Percentiles rank a stretch among this genome's conserved stretches.
phyloP scores from a whole-genome alignment of 2,113 vertebrate species.

The Anarrhichthys ocellatus region DNA sequence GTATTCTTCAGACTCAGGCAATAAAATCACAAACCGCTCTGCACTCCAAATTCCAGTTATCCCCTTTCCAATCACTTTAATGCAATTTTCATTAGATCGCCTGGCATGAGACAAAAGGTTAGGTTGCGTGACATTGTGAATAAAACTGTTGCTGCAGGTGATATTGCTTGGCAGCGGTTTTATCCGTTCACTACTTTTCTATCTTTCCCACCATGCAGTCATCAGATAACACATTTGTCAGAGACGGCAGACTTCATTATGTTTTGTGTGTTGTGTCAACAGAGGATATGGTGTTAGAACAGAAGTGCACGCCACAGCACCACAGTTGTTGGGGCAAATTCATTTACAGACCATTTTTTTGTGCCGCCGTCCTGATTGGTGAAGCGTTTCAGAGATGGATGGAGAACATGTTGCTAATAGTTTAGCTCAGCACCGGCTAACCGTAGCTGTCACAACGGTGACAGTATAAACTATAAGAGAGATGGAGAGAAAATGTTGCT shows the following conservation, averaged over 20 bases:
- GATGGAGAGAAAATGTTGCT: no score
- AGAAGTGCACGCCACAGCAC: constrained; percentile 5
- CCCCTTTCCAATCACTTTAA: constrained; percentile 63
- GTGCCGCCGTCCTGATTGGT: not conserved
- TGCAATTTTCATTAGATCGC: constrained; percentile 68
- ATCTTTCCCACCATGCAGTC: constrained; percentile 31
- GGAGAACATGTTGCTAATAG: no score
- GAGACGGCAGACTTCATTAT: constrained; percentile 29
- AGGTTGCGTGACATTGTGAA: constrained; percentile 63
- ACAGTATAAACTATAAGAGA: no score
- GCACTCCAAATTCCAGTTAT: constrained; percentile 63
- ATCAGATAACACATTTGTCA: constrained; percentile 54
- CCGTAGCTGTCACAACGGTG: no score
- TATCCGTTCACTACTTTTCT: constrained; percentile 51
- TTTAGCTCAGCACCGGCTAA: no score
- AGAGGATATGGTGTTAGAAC: constrained; percentile 7
- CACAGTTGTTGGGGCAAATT: not conserved
- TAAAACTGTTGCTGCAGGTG: constrained; percentile 61
- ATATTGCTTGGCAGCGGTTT: constrained; percentile 57
- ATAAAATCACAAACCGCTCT: constrained; percentile 46
- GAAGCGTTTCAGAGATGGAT: no score
- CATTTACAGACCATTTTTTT: not conserved
- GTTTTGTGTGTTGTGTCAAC: constrained; percentile 28
- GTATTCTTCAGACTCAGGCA: constrained; percentile 45
- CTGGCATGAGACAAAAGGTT: constrained; percentile 51